These are phyloP conservation scores for Seira sanloemensis DNA, from an alignment of 2,888 invertebrate genomes.

Conservation along the genomic window DNA sequence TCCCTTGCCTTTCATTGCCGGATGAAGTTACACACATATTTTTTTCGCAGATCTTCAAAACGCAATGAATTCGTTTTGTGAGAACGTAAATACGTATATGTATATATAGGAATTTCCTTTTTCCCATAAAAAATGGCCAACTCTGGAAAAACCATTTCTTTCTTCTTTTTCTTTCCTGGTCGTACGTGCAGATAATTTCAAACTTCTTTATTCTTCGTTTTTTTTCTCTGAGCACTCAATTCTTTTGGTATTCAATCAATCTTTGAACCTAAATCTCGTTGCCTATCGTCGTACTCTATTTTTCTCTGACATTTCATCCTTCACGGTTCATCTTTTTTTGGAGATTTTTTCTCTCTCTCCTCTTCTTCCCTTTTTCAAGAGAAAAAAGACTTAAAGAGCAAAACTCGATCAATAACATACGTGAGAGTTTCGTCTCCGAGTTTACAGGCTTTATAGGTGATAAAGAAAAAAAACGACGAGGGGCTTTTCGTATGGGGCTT, in stretches of 20 bases:
- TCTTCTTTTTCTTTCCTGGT: background rate
- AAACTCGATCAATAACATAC: slow-evolving; percentile 13
- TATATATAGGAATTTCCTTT: too few species aligned
- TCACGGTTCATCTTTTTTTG: slow-evolving; percentile 26
- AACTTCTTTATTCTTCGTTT: background rate
- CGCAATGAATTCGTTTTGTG: too few species aligned
- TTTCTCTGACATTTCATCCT: slow-evolving; percentile 47
- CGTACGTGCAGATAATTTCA: slow-evolving; percentile 14
- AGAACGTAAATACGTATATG: too few species aligned
- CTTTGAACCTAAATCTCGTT: slow-evolving; percentile 20
- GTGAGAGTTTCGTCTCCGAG: too few species aligned
- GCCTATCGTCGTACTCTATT: slow-evolving; percentile 29
- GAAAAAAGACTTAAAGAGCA: background rate
- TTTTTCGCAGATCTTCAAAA: too few species aligned
- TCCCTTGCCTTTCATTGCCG: too few species aligned
- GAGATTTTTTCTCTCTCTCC: background rate
- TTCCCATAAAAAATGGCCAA: background rate
- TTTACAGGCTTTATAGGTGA: too few species aligned
- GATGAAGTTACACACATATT: too few species aligned
- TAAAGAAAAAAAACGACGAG: too few species aligned
- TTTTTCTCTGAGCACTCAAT: slow-evolving; percentile 6
- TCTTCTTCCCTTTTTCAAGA: background rate
- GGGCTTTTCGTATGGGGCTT: too few species aligned
- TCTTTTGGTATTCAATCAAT: slow-evolving; percentile 37
- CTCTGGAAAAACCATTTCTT: slow-evolving; percentile 6